Evolutionary conservation across 2,888 invertebrate genomes (phyloP).

Genomic region (Meta bourneti): DNA sequence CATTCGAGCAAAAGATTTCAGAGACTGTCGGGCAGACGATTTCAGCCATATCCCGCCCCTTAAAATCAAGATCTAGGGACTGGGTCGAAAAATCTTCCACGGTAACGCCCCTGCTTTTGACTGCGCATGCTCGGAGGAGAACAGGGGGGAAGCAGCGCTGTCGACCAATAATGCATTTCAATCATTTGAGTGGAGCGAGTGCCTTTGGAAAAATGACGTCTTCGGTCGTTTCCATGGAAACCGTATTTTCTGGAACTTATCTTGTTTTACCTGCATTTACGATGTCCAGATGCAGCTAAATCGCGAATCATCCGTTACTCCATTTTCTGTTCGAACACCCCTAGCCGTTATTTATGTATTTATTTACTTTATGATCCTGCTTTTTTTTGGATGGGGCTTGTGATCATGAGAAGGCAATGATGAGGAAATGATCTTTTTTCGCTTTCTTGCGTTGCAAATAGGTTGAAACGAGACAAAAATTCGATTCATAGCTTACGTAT

Average conservation of each 20-base stretch:
- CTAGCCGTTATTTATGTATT: slow-evolving; percentile 62
- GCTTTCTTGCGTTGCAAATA: background rate
- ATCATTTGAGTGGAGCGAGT: slow-evolving; percentile 75
- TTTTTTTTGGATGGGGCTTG: background rate
- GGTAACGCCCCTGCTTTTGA: slow-evolving; percentile 48
- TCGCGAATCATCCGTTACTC: slow-evolving; percentile 58
- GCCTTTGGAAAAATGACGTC: slow-evolving; percentile 77
- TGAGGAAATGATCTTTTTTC: background rate
- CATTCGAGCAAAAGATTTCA: background rate
- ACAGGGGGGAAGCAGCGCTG: slow-evolving; percentile 27
- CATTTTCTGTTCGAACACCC: background rate
- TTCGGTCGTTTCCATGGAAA: slow-evolving; percentile 64
- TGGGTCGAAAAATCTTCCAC: slow-evolving; percentile 70
- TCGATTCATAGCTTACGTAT: too few species aligned
- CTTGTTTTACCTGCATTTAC: slow-evolving; percentile 76
- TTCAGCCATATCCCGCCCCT: slow-evolving; percentile 63
- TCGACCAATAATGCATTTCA: slow-evolving; percentile 77
- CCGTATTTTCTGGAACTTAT: slow-evolving; percentile 74
- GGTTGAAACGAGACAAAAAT: too few species aligned
- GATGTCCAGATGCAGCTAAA: slow-evolving; percentile 74
- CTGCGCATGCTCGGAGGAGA: slow-evolving; percentile 47
- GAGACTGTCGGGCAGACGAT: background rate
- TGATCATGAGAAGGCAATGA: background rate
- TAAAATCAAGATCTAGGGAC: slow-evolving; percentile 70
- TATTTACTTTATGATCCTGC: slow-evolving; percentile 45